These are phyloP conservation scores for Linurgus olivaceus DNA, from an alignment of 2,797 vertebrate species.

Conservation along the genomic window DNA sequence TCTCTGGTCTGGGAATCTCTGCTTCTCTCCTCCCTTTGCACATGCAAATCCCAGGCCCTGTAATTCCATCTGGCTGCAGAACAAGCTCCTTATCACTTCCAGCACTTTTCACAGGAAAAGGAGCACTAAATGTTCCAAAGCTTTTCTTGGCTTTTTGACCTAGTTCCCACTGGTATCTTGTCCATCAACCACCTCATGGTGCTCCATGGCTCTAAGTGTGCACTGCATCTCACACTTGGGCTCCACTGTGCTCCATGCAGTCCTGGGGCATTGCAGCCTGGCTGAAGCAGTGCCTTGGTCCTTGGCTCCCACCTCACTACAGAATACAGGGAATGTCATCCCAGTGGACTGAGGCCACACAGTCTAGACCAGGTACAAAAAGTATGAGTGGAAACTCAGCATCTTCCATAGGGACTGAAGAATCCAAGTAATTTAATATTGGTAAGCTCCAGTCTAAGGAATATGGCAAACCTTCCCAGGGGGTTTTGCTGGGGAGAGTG, in stretches of 20 bases:
- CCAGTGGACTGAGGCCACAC: accelerated
- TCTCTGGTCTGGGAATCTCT: neutral
- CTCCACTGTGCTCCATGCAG: neutral
- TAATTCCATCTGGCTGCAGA: neutral
- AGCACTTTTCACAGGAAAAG: neutral
- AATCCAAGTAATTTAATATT: neutral
- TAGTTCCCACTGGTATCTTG: neutral
- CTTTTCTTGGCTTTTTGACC: neutral
- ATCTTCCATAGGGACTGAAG: neutral
- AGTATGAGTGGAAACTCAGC: neutral
- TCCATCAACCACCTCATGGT: neutral
- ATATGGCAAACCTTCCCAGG: neutral
- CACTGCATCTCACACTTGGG: neutral
- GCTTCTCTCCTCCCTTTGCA: neutral
- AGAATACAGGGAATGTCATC: neutral
- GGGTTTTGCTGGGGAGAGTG: neutral
- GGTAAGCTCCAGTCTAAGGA: neutral
- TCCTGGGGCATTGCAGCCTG: neutral
- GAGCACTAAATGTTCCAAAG: neutral
- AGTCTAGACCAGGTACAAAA: neutral
- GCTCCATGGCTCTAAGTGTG: neutral
- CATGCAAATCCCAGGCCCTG: neutral
- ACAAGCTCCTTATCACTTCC: neutral
- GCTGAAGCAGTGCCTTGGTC: neutral
- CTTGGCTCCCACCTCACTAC: neutral